A percentile compares a stretch with the other conserved stretches of the same genome.
Conservation (phyloP, 1,140 invertebrate species). For the Caligus rogercresseyi region DNA sequence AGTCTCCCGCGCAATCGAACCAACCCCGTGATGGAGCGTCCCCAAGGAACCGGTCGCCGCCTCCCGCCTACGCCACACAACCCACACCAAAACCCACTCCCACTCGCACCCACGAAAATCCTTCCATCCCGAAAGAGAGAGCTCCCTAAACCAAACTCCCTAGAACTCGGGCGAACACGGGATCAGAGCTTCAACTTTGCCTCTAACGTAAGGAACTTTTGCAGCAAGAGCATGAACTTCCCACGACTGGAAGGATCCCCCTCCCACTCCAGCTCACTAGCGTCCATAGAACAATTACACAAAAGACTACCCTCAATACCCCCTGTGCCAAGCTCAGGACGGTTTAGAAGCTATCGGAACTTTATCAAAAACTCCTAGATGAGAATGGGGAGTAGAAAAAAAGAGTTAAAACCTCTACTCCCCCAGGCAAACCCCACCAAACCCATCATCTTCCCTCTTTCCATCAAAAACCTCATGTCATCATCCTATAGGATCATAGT, state of each 20-base stretch:
- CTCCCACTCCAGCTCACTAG: neutral
- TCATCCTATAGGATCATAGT: no score
- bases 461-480: no score
- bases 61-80: constrained; percentile 9
- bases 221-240: constrained; percentile 13
- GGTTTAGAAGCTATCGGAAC: neutral
- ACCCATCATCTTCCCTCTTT: no score
- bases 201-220: neutral
- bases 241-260: constrained; percentile 10
- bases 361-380: neutral
- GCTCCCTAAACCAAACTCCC: constrained; percentile 13
- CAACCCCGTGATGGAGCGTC: neutral
- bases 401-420: no score
- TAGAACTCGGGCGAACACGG: neutral
- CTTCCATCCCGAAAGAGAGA: constrained; percentile 10
- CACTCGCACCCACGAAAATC: neutral
- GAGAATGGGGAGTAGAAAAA: neutral
- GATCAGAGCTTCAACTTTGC: neutral
- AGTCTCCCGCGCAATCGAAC: neutral
- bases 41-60: neutral
- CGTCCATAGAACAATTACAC: neutral
- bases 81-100: neutral
- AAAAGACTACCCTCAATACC: neutral
- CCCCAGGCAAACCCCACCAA: no score
- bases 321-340: neutral